Percentiles rank a stretch among this genome's conserved stretches.
phyloP scores from a whole-genome alignment of 2,113 vertebrate species.

The Tetrao urogallus region DNA sequence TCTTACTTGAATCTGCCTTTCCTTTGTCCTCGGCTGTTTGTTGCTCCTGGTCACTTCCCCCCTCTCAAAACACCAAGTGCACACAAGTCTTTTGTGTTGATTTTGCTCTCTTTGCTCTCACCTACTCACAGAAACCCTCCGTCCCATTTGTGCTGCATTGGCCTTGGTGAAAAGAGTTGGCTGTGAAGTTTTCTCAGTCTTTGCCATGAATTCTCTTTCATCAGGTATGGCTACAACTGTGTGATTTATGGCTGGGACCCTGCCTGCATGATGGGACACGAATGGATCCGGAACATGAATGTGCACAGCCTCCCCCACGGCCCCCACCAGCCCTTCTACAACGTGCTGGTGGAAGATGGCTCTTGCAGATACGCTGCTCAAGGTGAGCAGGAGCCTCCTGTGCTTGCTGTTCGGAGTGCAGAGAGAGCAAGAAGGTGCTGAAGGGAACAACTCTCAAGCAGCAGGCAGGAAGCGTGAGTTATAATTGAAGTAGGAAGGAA shows the following conservation, averaged over 20 bases:
- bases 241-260: conserved; percentile 98
- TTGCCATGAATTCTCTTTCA: not conserved
- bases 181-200: not conserved
- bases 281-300: conserved; percentile 97
- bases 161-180: not conserved
- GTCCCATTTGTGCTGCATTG: not conserved
- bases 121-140: not conserved
- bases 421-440: not conserved
- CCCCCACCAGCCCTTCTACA: conserved; percentile 95
- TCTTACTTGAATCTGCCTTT: not conserved
- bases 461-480: not conserved
- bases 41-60: not conserved
- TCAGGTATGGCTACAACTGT: conserved; percentile 93
- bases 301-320: conserved; percentile 92
- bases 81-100: not conserved
- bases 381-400: conserved; percentile 72
- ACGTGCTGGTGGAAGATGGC: conserved; percentile 93
- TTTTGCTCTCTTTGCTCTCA: not conserved
- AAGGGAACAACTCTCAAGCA: not conserved
- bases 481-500: not conserved
- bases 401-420: not conserved
- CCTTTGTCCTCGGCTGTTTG: not conserved
- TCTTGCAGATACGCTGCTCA: conserved; percentile 95
- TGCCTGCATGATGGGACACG: conserved; percentile 95
- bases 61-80: not conserved